Evolutionary conservation across 1,140 invertebrate species (phyloP).

Genomic region (Cotesia chilonis): DNA sequence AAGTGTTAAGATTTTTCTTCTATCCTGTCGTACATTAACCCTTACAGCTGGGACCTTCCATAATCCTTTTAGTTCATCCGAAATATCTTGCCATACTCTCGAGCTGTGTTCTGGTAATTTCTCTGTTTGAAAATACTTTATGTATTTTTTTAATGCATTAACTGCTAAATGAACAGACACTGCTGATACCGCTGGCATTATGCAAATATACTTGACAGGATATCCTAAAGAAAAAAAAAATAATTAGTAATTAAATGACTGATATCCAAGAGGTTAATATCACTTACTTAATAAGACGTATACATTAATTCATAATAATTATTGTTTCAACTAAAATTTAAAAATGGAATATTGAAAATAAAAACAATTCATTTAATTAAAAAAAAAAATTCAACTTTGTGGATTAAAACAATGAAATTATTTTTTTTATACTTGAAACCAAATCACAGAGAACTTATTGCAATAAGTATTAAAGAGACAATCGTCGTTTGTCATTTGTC

Average conservation of each 20-base stretch:
- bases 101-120: neutral
- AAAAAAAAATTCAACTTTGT: no score
- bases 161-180: neutral
- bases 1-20: slow-evolving; percentile 3
- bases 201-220: neutral
- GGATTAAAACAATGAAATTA: no score
- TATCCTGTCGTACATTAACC: neutral
- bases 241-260: neutral
- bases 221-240: neutral
- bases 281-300: no score
- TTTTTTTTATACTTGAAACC: no score
- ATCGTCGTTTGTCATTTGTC: no score
- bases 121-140: neutral
- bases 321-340: no score
- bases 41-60: neutral
- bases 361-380: no score
- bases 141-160: slow-evolving; percentile 4
- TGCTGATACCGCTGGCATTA: slow-evolving; percentile 6
- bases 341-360: no score
- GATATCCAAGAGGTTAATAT: no score
- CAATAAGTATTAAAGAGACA: no score
- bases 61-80: neutral
- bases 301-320: no score
- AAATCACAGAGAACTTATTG: no score
- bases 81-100: neutral